These are phyloP conservation scores for Orchesella cincta DNA, from an alignment of 1,140 invertebrate species.

Conservation along the genomic window DNA sequence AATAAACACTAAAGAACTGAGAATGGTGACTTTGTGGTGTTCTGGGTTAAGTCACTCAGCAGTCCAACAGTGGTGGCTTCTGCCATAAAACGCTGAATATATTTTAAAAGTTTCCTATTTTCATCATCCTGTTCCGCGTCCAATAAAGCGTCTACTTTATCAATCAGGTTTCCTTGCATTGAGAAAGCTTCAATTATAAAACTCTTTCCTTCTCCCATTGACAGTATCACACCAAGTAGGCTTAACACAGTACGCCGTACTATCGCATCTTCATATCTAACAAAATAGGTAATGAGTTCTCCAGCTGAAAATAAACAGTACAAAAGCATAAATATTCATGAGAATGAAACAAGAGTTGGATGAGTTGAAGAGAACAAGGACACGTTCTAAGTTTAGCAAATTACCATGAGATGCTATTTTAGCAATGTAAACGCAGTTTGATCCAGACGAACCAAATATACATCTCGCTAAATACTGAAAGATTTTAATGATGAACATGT, in stretches of 20 bases:
- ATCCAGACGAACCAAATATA: conserved; percentile 34
- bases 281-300: conserved; percentile 33
- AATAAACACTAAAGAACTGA: too few species aligned
- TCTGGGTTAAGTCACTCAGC: not conserved
- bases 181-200: conserved; percentile 39
- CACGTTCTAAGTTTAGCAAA: not conserved
- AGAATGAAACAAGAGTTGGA: conserved; percentile 1
- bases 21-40: too few species aligned
- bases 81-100: conserved; percentile 30
- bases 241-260: conserved; percentile 34
- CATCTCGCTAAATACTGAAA: conserved; percentile 36
- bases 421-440: conserved; percentile 33
- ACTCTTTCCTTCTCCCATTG: conserved; percentile 39
- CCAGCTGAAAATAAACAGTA: conserved; percentile 36
- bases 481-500: conserved; percentile 31
- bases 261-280: conserved; percentile 30
- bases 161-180: conserved; percentile 17
- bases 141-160: conserved; percentile 12
- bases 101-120: conserved; percentile 33
- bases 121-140: conserved; percentile 31
- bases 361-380: not conserved
- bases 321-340: too few species aligned
- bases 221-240: conserved; percentile 32
- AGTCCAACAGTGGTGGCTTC: conserved; percentile 1
- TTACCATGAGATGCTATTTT: conserved; percentile 43